Percentiles rank a stretch among this genome's conserved stretches.
These are phyloP conservation scores for Microdon myrmicae DNA, from an alignment of 2,888 invertebrate genomes.

Conservation along the genomic window DNA sequence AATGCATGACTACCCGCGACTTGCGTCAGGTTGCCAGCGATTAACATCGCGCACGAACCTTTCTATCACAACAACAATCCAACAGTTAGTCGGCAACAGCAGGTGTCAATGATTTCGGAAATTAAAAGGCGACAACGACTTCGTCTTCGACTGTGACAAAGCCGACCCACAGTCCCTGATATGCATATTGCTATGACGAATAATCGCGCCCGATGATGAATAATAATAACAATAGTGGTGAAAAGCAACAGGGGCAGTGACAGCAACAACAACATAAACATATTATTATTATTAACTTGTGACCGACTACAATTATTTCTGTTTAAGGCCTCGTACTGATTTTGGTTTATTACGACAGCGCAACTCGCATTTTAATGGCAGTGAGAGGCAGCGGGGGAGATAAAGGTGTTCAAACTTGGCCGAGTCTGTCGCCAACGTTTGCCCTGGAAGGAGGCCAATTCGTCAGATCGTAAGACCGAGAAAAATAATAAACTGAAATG, in stretches of 20 bases:
- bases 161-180: slow-evolving; percentile 26
- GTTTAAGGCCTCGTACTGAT: slow-evolving; percentile 52
- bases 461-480: slow-evolving; percentile 20
- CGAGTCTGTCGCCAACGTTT: slow-evolving; percentile 2
- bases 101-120: slow-evolving; percentile 46
- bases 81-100: slow-evolving; percentile 26
- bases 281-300: slow-evolving; percentile 30
- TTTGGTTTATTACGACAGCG: slow-evolving; percentile 46
- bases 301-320: slow-evolving; percentile 49
- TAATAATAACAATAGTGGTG: slow-evolving; percentile 35
- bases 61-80: slow-evolving; percentile 35
- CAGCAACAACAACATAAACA: slow-evolving; percentile 7
- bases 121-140: slow-evolving; percentile 22
- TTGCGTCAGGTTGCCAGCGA: slow-evolving; percentile 33
- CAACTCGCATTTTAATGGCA: slow-evolving; percentile 44
- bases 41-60: slow-evolving; percentile 36
- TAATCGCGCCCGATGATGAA: slow-evolving; percentile 40
- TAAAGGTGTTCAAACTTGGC: slow-evolving; percentile 32
- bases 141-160: no score
- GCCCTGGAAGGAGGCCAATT: slow-evolving; percentile 44
- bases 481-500: slow-evolving; percentile 59
- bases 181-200: slow-evolving; percentile 47
- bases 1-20: slow-evolving; percentile 22
- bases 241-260: slow-evolving; percentile 4
- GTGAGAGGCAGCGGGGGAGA: no score